A percentile compares a stretch with the other conserved stretches of the same genome.
phyloP scores from a whole-genome alignment of 2,113 vertebrate species.

The Empidonax alnorum region DNA sequence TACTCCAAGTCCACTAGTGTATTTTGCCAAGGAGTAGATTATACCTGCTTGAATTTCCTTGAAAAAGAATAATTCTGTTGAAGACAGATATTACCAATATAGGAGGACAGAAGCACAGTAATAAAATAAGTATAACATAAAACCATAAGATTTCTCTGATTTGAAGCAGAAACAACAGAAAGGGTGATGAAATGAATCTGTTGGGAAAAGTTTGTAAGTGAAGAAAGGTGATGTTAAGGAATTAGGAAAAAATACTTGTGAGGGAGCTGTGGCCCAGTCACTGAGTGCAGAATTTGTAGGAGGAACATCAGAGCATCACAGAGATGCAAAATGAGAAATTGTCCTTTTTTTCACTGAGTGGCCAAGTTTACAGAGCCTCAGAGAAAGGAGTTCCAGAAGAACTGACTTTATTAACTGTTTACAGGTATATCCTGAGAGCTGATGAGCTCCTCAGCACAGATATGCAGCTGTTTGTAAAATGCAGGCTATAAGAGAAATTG shows the following conservation, averaged over 20 bases:
- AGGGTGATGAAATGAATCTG: neutral
- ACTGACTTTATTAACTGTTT: neutral
- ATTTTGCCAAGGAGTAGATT: neutral
- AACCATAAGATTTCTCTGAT: neutral
- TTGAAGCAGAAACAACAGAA: neutral
- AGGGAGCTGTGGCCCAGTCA: neutral
- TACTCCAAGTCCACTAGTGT: neutral
- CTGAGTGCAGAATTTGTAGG: neutral
- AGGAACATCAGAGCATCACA: neutral
- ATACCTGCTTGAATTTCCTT: neutral
- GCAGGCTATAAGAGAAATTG: neutral
- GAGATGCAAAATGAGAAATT: neutral
- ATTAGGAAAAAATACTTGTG: accelerated
- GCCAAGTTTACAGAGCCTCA: neutral
- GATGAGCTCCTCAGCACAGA: neutral
- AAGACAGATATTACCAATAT: neutral
- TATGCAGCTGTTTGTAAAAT: neutral
- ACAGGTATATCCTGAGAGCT: neutral
- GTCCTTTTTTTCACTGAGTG: neutral
- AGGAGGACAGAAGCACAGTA: neutral
- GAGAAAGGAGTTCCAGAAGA: neutral
- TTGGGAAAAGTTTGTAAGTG: neutral
- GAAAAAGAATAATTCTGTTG: neutral
- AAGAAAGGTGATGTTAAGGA: neutral
- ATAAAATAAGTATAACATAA: neutral